Evolutionary conservation across 1,140 invertebrate genomes (phyloP).

Genomic region (Ooceraea biroi): DNA sequence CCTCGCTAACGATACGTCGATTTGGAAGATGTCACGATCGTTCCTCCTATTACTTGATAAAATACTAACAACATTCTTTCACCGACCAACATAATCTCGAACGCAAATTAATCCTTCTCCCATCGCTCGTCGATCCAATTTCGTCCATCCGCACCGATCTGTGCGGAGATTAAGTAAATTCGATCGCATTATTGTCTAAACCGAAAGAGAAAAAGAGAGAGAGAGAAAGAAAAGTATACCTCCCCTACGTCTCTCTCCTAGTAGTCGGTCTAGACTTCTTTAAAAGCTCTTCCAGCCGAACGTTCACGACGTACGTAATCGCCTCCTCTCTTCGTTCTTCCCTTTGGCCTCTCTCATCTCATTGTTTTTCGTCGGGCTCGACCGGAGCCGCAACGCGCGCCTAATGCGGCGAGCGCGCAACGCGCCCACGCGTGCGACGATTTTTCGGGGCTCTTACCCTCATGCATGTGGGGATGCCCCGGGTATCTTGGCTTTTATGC

Average conservation of each 20-base stretch:
- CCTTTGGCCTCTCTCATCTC: slow-evolving; percentile 28
- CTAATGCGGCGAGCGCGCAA: slow-evolving; percentile 63
- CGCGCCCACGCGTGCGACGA: slow-evolving; percentile 61
- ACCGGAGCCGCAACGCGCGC: slow-evolving; percentile 43
- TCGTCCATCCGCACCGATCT: background rate
- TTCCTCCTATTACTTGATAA: background rate
- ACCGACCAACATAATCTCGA: background rate
- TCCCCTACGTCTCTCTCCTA: background rate
- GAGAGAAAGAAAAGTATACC: background rate
- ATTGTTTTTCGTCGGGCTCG: slow-evolving; percentile 27
- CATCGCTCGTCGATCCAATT: background rate
- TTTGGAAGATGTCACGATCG: too few species aligned
- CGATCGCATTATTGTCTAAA: background rate
- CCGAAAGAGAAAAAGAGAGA: background rate
- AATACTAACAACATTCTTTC: background rate
- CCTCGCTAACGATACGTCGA: too few species aligned
- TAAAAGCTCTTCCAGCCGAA: slow-evolving; percentile 65
- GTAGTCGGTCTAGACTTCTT: slow-evolving; percentile 49
- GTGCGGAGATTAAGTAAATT: slow-evolving; percentile 13
- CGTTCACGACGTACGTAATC: slow-evolving; percentile 61
- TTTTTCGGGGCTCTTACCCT: slow-evolving; percentile 66
- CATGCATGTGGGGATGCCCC: background rate
- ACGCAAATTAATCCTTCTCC: background rate
- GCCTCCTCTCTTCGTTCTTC: background rate
- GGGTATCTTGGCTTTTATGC: slow-evolving; percentile 33